These are phyloP conservation scores for Choristoneura fumiferana DNA, from an alignment of 1,140 invertebrate species.

Conservation along the genomic window DNA sequence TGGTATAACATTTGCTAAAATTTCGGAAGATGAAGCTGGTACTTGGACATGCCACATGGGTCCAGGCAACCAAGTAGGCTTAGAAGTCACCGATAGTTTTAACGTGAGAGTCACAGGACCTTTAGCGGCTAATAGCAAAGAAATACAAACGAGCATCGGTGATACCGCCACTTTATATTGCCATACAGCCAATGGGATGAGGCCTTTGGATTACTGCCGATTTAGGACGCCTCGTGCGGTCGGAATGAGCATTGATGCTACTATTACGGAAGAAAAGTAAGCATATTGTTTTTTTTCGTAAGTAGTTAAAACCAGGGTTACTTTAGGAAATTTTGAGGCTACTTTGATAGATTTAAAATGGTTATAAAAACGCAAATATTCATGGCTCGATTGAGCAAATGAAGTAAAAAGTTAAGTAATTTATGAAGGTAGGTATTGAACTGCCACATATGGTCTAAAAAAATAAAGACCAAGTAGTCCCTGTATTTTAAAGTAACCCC, in stretches of 20 bases:
- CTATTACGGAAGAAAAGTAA: constrained; percentile 54
- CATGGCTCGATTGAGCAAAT: too few relatives aligned
- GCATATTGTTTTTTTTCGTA: constrained; percentile 23
- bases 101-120: constrained; percentile 58
- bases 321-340: too few relatives aligned
- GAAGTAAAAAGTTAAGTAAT: too few relatives aligned
- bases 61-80: constrained; percentile 37
- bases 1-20: constrained; percentile 56
- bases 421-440: too few relatives aligned
- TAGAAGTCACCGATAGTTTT: constrained; percentile 51
- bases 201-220: constrained; percentile 63
- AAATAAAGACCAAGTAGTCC: too few relatives aligned
- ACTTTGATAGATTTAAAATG: too few relatives aligned
- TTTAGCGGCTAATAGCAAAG: constrained; percentile 51
- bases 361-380: too few relatives aligned
- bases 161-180: constrained; percentile 50
- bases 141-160: constrained; percentile 35
- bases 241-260: constrained; percentile 50
- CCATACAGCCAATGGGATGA: constrained; percentile 52
- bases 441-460: too few relatives aligned
- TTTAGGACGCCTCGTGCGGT: constrained; percentile 50
- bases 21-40: constrained; percentile 44
- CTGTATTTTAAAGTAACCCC: too few relatives aligned
- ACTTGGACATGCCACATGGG: constrained; percentile 72
- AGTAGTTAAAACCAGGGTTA: too few relatives aligned